phyloP scores from a whole-genome alignment of 2,888 invertebrate genomes.

The Lapara coniferarum region DNA sequence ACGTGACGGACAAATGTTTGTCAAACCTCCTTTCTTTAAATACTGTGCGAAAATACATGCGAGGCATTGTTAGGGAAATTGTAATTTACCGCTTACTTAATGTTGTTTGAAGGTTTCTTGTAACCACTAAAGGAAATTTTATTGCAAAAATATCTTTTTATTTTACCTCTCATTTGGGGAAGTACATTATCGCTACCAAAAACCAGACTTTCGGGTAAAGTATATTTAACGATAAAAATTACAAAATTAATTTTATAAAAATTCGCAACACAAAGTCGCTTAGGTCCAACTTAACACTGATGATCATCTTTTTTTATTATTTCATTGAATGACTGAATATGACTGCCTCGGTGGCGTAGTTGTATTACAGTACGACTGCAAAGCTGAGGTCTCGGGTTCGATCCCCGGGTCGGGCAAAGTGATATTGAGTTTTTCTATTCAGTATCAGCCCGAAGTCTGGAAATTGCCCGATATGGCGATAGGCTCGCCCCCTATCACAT shows the following conservation, averaged over 20 bases:
- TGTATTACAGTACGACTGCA: too few relatives aligned
- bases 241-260: background rate
- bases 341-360: too few relatives aligned
- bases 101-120: background rate
- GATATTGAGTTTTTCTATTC: too few relatives aligned
- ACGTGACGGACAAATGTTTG: conserved; percentile 3
- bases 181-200: background rate
- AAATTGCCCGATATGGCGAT: too few relatives aligned
- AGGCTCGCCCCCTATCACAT: too few relatives aligned
- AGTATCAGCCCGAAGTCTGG: too few relatives aligned
- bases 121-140: too few relatives aligned
- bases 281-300: background rate
- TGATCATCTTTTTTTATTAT: too few relatives aligned
- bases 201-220: background rate
- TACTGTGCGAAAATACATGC: background rate
- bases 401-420: too few relatives aligned
- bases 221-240: background rate
- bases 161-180: background rate
- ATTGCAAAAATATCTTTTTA: too few relatives aligned
- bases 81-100: background rate
- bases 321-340: too few relatives aligned
- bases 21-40: conserved; percentile 5
- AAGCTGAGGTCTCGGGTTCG: too few relatives aligned
- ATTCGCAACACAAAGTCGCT: background rate
- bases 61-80: background rate